phyloP scores from a whole-genome alignment of 2,113 vertebrate species.

The Festucalex cinctus region DNA sequence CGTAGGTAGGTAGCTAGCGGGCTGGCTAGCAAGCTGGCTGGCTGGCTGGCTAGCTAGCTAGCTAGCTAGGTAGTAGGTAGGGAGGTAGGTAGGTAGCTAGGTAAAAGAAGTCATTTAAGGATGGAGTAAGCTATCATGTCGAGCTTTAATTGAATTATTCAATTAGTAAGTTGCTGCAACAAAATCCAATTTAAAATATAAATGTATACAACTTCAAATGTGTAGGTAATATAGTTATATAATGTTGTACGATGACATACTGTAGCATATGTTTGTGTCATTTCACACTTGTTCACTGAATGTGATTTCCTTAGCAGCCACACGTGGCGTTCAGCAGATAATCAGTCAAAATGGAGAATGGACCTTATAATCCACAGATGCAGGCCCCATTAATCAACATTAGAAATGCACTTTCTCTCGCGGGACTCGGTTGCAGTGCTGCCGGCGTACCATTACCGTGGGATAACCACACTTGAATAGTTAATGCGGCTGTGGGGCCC shows the following conservation, averaged over 20 bases:
- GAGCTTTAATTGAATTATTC: constrained; percentile 16
- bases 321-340: constrained; percentile 24
- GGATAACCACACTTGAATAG: constrained; percentile 74
- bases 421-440: constrained; percentile 46
- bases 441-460: constrained; percentile 57
- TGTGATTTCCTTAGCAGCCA: constrained; percentile 5
- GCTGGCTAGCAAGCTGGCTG: too few relatives aligned
- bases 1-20: too few relatives aligned
- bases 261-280: not conserved
- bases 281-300: constrained; percentile 9
- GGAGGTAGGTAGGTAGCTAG: too few relatives aligned
- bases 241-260: not conserved
- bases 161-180: constrained; percentile 2
- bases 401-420: constrained; percentile 22
- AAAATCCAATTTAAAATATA: not conserved
- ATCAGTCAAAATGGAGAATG: constrained; percentile 27
- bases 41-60: too few relatives aligned
- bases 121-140: constrained; percentile 12
- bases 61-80: too few relatives aligned
- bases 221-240: not conserved
- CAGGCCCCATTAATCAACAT: constrained; percentile 36
- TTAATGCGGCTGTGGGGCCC: constrained; percentile 65
- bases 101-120: constrained; percentile 5
- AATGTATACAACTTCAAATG: not conserved
- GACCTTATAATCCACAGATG: constrained; percentile 18